These are phyloP conservation scores for Serranus cabrilla DNA, from an alignment of 2,797 vertebrate species.

Conservation along the genomic window DNA sequence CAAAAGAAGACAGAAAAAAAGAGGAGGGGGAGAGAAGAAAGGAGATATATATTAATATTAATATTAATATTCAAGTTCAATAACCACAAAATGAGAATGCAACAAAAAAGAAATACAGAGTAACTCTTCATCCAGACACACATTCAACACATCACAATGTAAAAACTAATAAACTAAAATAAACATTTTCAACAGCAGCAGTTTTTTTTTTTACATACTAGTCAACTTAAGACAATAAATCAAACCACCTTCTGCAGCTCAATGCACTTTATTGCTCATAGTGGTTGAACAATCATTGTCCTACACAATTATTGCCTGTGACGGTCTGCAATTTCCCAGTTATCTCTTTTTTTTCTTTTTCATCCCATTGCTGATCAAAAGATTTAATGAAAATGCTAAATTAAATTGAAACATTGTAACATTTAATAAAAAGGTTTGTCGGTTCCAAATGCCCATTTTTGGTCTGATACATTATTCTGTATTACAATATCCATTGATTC, in stretches of 20 bases:
- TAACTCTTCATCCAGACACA: background rate
- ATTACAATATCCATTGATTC: no score
- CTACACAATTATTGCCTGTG: no score
- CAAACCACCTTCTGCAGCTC: background rate
- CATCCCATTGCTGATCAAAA: no score
- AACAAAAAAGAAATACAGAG: background rate
- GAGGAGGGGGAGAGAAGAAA: background rate
- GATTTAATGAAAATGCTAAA: no score
- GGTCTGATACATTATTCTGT: no score
- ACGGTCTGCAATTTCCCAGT: no score
- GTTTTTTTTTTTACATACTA: background rate
- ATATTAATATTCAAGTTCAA: constrained; percentile 1
- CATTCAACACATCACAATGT: background rate
- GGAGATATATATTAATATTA: background rate
- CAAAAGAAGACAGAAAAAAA: background rate
- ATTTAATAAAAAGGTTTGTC: no score
- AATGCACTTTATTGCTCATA: no score
- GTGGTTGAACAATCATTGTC: no score
- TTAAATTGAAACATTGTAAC: no score
- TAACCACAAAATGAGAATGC: background rate
- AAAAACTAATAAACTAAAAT: background rate
- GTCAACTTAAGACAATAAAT: background rate
- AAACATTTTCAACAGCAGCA: background rate
- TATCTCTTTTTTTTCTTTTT: no score
- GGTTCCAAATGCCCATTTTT: no score